Percentiles rank a stretch among this genome's conserved stretches.
These are phyloP conservation scores for Eurytemora carolleeae DNA, from an alignment of 1,140 invertebrate genomes.

Conservation along the genomic window DNA sequence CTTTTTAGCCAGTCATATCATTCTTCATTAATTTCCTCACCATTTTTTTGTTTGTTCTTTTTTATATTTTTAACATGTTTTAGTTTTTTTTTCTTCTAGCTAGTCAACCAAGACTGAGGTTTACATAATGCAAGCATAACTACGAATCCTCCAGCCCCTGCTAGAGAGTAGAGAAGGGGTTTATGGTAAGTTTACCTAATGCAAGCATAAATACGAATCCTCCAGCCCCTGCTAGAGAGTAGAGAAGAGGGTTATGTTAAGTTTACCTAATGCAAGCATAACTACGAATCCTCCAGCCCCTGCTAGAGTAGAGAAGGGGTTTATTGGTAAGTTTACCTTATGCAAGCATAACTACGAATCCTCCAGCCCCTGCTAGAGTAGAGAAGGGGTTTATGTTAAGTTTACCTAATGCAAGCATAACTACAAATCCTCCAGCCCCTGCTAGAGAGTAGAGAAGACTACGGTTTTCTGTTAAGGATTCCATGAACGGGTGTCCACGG, in stretches of 20 bases:
- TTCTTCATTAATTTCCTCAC: too few relatives aligned
- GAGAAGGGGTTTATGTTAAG: neutral
- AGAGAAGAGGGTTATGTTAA: constrained; percentile 42
- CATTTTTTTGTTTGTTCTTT: too few relatives aligned
- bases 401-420: constrained; percentile 49
- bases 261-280: constrained; percentile 44
- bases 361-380: too few relatives aligned
- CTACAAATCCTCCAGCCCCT: constrained; percentile 45
- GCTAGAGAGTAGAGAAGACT: constrained; percentile 72
- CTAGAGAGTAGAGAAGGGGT: too few relatives aligned
- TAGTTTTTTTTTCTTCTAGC: too few relatives aligned
- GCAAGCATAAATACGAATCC: constrained; percentile 50
- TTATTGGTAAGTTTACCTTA: too few relatives aligned
- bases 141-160: too few relatives aligned
- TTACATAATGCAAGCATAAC: too few relatives aligned
- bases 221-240: constrained; percentile 56
- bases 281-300: constrained; percentile 49
- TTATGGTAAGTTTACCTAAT: constrained; percentile 32
- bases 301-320: constrained; percentile 70
- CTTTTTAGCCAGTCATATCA: too few relatives aligned
- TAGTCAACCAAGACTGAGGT: too few relatives aligned
- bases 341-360: too few relatives aligned
- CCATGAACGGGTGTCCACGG: constrained; percentile 95
- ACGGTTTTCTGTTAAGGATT: constrained; percentile 75
- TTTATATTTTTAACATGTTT: too few relatives aligned